Evolutionary conservation across 2,888 invertebrate species (phyloP), one percentile per base, ranked within the genome.

Genomic region (Yponomeuta malinellus): DNA sequence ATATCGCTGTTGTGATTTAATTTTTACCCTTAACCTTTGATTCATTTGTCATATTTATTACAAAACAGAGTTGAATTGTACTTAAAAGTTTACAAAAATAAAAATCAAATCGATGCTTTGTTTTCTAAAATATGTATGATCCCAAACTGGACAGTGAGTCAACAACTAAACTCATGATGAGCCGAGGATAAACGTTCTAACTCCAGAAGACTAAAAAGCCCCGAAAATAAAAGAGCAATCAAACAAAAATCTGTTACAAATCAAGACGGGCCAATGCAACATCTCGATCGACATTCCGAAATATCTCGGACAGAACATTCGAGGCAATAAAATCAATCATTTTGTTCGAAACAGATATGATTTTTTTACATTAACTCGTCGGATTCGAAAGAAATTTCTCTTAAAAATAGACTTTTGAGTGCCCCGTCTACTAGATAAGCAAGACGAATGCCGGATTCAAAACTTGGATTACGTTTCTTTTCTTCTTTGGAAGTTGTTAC

Each of bases 331-430:
- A 90, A 91, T 90, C 90, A 90, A 91, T 91, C 91, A 90, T 86
- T 83, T 85, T 80, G 79, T 75, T 77, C 76, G 71, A 69, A 70
- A 64, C 63, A 82, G 84, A 86, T 85, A 88, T 83, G 85, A 84
- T 83, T 82, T 88, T 89, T 89, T 90, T 89, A 89, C 85, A 88
- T 88, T 87, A 84, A 81, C 63, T 52, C 69, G 69, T 33, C 65
- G 73, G 72, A 69, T 72, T 71, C 70, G 71, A 68, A 71, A 64
- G 71, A 71, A 71, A 72, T 89, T 89, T 87, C 78, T 83, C 85
- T 87, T 88, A 89, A 89, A 90, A 90, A 90, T 90, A 90, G 90
- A 89, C 78, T 89, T 90, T 89, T 88, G 89, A 90, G 90, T 90
- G 89, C 85, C 84, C 77, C 74, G 76, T 72, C 79, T 68, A 8